Evolutionary conservation across 2,888 invertebrate species (phyloP), one percentile per base, ranked within the genome.

Genomic region (Isoperla grammatica): DNA sequence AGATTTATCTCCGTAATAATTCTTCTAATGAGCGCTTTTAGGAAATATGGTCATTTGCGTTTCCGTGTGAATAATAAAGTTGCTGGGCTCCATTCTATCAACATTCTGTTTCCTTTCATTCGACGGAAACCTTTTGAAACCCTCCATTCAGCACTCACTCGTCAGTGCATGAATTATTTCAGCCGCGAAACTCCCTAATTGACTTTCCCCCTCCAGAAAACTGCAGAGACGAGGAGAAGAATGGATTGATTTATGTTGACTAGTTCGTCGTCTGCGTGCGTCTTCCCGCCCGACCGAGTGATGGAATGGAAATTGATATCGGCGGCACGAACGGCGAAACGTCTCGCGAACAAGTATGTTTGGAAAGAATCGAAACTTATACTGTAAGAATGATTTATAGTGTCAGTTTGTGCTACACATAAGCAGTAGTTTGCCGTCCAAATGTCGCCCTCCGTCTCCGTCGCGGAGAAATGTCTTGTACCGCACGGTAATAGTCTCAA

Each of bases 241-340:
- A 48, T 48, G 50, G 62, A 60, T 62, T 62, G 62, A 62, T 62
- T 62, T 62, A 62, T 62, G 62, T 62, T 55, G 62, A 60, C 57
- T 57, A n/a, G 22, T 29, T 29, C 29, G 17, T 23, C 19, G 55
- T 43, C 56, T 29, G 42, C 19, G 9, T 15, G 13, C 19, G 29
- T 23, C 23, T 17, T 12, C 13, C 48, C n/a, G n/a, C 53, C 8
- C 23, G 43, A 42, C 8, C 42, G 56, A 61, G 46, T 63, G 63
- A 63, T 59, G 61, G 61, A 63, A 61, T 54, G 56, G 63, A 61
- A 61, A 63, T 63, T 63, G 63, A 63, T 61, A 56, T 59, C 61
- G 58, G 55, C 59, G 29, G 11, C 45, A 19, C 15, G 42, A 55
- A 46, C 40, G 17, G 23, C 20, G 45, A 23, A 13, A 20, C 56